phyloP scores from a whole-genome alignment of 2,113 vertebrate genomes.

The Tychaedon coryphoeus region DNA sequence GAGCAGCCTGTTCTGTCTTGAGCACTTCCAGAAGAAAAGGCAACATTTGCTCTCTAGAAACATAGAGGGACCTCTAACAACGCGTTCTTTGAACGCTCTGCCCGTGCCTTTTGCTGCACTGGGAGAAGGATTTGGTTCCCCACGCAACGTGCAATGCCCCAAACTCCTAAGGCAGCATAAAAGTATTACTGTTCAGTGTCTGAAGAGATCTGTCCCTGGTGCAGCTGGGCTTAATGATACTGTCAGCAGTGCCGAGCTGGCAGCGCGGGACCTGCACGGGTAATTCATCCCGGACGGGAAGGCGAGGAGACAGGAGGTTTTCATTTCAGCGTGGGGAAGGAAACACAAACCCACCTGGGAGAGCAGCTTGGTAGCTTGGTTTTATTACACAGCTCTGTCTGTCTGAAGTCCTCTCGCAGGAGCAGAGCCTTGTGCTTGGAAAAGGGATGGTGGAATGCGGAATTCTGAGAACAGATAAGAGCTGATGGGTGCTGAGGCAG shows the following conservation, averaged over 20 bases:
- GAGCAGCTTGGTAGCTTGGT: neutral
- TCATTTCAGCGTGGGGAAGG: slow-evolving; percentile 28
- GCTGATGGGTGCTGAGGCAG: neutral
- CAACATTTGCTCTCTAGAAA: neutral
- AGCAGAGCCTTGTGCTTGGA: neutral
- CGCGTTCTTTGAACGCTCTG: neutral
- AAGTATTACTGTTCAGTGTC: slow-evolving; percentile 30
- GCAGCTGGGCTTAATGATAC: slow-evolving; percentile 15
- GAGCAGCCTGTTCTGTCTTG: neutral
- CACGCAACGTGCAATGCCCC: neutral
- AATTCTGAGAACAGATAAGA: neutral
- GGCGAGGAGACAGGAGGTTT: slow-evolving; percentile 30
- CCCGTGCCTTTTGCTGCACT: neutral
- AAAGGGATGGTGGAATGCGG: neutral
- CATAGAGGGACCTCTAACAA: neutral
- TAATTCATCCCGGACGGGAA: slow-evolving; percentile 39
- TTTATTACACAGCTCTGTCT: slow-evolving; percentile 38
- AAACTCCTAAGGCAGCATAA: slow-evolving; percentile 32
- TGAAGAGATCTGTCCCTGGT: slow-evolving; percentile 27
- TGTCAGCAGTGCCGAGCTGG: slow-evolving; percentile 13
- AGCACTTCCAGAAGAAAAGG: neutral
- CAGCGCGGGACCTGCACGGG: neutral
- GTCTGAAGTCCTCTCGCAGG: neutral
- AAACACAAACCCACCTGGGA: slow-evolving; percentile 35
- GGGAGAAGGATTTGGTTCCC: neutral